Evolutionary conservation across 2,113 vertebrate genomes (phyloP).

Genomic region (Chamaetylas fuelleborni): DNA sequence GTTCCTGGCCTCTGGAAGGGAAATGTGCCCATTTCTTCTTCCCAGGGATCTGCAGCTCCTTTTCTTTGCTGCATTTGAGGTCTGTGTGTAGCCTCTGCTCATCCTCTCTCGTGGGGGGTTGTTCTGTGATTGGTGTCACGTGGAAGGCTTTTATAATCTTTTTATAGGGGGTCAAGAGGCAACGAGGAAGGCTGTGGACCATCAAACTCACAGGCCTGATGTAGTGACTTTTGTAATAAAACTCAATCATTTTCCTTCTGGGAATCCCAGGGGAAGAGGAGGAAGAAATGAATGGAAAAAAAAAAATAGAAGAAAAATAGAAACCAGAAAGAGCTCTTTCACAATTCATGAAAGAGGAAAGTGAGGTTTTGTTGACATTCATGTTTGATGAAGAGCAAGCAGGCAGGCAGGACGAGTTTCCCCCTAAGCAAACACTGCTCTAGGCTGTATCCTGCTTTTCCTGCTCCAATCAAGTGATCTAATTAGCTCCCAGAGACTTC

Average conservation of each 20-base stretch:
- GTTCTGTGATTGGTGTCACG: neutral
- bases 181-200: neutral
- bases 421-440: constrained; percentile 56
- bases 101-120: neutral
- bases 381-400: constrained; percentile 69
- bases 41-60: neutral
- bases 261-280: neutral
- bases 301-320: neutral
- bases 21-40: neutral
- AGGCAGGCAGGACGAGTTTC: neutral
- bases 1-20: neutral
- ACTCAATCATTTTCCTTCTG: neutral
- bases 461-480: neutral
- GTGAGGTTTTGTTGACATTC: constrained; percentile 71
- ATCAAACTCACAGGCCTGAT: neutral
- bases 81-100: neutral
- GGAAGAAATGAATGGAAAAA: neutral
- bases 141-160: neutral
- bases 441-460: neutral
- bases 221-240: neutral
- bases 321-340: constrained; percentile 45
- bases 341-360: constrained; percentile 67
- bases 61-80: neutral
- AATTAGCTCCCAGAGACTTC: constrained; percentile 12
- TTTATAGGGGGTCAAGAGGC: neutral